Conservation (phyloP, 1,140 invertebrate species). For the Microplitis mediator region DNA sequence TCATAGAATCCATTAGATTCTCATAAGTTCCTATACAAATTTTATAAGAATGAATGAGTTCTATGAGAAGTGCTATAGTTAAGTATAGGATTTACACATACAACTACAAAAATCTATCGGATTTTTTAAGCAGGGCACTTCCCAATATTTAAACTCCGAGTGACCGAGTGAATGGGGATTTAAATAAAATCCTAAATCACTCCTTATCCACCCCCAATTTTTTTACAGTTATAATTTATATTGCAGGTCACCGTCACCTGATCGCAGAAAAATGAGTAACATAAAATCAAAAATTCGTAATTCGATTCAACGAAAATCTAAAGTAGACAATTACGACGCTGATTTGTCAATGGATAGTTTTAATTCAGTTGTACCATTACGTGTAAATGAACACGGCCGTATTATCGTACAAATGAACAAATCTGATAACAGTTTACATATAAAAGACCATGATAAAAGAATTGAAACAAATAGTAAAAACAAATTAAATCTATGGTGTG, state of each 20-base stretch:
- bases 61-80: too few relatives aligned
- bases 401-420: slow-evolving; percentile 38
- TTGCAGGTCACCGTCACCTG: slow-evolving; percentile 51
- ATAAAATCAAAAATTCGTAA: slow-evolving; percentile 44
- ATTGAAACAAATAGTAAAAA: neutral
- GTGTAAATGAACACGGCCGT: slow-evolving; percentile 47
- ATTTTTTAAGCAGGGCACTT: too few relatives aligned
- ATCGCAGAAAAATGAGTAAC: slow-evolving; percentile 44
- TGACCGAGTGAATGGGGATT: too few relatives aligned
- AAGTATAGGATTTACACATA: too few relatives aligned
- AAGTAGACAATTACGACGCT: slow-evolving; percentile 48
- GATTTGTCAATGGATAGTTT: slow-evolving; percentile 55
- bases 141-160: too few relatives aligned
- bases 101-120: too few relatives aligned
- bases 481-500: slow-evolving; percentile 45
- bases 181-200: too few relatives aligned
- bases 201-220: neutral
- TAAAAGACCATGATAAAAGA: slow-evolving; percentile 1
- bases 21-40: too few relatives aligned
- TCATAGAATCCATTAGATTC: too few relatives aligned
- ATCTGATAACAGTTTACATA: slow-evolving; percentile 8
- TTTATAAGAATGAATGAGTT: too few relatives aligned
- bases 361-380: slow-evolving; percentile 49
- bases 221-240: slow-evolving; percentile 12
- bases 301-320: slow-evolving; percentile 37